phyloP scores from a whole-genome alignment of 1,140 invertebrate species.

The Pachypeltis micranthus region DNA sequence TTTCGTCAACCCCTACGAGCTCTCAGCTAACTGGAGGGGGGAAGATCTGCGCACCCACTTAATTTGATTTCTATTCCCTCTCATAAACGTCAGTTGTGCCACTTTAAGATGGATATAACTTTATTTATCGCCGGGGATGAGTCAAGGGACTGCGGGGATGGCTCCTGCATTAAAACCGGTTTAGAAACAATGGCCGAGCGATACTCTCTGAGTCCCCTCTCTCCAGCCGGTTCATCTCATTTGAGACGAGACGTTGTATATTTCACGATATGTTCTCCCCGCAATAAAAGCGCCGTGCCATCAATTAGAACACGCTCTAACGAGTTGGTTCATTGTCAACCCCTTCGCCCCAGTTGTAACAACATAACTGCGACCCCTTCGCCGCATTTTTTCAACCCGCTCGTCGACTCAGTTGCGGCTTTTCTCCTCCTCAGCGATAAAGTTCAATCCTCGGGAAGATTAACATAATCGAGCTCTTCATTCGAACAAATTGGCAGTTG shows the following conservation, averaged over 20 bases:
- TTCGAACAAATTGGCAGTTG: too few species aligned
- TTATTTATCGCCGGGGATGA: background rate
- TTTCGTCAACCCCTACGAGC: background rate
- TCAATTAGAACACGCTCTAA: background rate
- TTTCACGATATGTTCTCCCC: background rate
- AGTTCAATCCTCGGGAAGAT: too few species aligned
- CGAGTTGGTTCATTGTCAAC: background rate
- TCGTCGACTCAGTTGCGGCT: too few species aligned
- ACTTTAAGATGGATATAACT: background rate
- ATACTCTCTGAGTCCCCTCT: background rate
- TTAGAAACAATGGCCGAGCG: background rate
- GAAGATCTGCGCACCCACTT: conserved; percentile 1
- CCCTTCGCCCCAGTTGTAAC: too few species aligned
- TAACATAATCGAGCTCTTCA: too few species aligned
- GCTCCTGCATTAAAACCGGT: background rate
- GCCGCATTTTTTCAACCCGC: too few species aligned
- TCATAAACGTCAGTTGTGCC: conserved; percentile 11
- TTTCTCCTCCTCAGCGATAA: too few species aligned
- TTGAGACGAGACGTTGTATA: too few species aligned
- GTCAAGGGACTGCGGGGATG: too few species aligned
- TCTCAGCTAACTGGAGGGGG: too few species aligned
- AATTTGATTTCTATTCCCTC: conserved; percentile 16
- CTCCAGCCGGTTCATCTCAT: too few species aligned
- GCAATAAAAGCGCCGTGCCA: background rate
- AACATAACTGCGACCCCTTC: too few species aligned